Evolutionary conservation across 2,113 vertebrate genomes (phyloP).

Genomic region (Diglossa brunneiventris): DNA sequence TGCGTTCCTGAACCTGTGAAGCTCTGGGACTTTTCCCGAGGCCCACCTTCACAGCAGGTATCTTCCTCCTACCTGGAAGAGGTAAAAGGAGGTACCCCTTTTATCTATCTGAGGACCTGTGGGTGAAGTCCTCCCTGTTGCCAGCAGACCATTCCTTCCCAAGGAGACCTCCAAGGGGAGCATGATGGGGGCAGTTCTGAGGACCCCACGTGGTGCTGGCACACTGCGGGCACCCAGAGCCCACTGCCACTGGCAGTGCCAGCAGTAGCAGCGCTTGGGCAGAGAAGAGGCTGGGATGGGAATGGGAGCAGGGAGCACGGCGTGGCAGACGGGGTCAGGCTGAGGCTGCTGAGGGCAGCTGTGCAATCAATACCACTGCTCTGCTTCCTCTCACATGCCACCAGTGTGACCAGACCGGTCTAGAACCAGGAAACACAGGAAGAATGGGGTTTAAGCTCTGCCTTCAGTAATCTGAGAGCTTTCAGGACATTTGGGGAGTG

Average conservation of each 20-base stretch:
- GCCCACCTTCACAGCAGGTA: not conserved
- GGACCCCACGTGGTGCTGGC: not conserved
- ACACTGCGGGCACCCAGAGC: not conserved
- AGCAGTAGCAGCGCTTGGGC: not conserved
- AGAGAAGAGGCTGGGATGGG: not conserved
- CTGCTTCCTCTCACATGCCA: not conserved
- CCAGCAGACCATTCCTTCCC: not conserved
- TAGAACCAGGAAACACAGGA: not conserved
- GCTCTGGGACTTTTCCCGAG: not conserved
- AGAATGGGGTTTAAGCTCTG: not conserved
- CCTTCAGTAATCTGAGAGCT: not conserved
- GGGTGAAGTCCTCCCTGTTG: not conserved
- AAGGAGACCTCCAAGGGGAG: not conserved
- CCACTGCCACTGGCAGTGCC: not conserved
- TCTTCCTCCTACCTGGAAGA: not conserved
- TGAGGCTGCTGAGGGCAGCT: not conserved
- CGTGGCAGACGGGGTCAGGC: rapidly evolving
- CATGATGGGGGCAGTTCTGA: rapidly evolving
- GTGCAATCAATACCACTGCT: not conserved
- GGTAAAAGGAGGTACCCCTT: not conserved
- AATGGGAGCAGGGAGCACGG: rapidly evolving
- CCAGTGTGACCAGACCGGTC: not conserved
- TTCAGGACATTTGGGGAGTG: not conserved
- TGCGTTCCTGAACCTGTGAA: not conserved
- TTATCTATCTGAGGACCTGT: not conserved